Evolutionary conservation across 2,888 invertebrate species (phyloP).

Genomic region (Hydrotaea diabolus): DNA sequence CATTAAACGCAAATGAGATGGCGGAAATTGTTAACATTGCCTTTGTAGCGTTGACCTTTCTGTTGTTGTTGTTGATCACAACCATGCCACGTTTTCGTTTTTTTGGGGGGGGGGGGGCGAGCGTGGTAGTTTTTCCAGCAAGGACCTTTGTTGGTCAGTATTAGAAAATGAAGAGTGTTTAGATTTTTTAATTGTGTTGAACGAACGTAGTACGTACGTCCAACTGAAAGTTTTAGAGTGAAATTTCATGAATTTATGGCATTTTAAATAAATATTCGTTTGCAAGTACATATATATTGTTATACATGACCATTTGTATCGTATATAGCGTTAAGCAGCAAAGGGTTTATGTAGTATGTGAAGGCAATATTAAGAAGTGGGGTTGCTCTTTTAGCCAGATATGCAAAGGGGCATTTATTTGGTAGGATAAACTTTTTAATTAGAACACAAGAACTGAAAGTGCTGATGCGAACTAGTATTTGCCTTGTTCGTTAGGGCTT

Average conservation of each 20-base stretch:
- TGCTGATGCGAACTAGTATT: too few species aligned
- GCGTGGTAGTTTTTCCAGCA: slow-evolving; percentile 18
- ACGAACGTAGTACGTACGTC: not conserved
- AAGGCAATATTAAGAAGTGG: not conserved
- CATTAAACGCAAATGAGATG: slow-evolving; percentile 51
- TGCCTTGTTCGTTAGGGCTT: too few species aligned
- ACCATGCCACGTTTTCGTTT: not conserved
- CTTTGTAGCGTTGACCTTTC: slow-evolving; percentile 39
- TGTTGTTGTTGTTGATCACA: not conserved
- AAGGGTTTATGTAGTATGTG: slow-evolving; percentile 36
- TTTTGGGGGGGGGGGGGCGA: not conserved
- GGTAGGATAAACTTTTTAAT: not conserved
- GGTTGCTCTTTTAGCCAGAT: not conserved
- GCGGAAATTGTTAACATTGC: slow-evolving; percentile 55
- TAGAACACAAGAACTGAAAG: not conserved
- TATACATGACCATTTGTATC: not conserved
- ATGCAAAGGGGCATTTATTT: not conserved
- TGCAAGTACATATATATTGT: not conserved
- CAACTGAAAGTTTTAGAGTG: slow-evolving; percentile 64
- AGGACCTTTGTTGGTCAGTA: slow-evolving; percentile 47
- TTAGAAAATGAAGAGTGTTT: slow-evolving; percentile 53
- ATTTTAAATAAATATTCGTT: slow-evolving; percentile 76
- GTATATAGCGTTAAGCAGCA: slow-evolving; percentile 22
- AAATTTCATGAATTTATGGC: slow-evolving; percentile 79
- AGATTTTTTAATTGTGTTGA: slow-evolving; percentile 57